A percentile compares a stretch with the other conserved stretches of the same genome.
These are phyloP conservation scores for Diaphora mendica DNA, from an alignment of 2,888 invertebrate species.

Conservation along the genomic window DNA sequence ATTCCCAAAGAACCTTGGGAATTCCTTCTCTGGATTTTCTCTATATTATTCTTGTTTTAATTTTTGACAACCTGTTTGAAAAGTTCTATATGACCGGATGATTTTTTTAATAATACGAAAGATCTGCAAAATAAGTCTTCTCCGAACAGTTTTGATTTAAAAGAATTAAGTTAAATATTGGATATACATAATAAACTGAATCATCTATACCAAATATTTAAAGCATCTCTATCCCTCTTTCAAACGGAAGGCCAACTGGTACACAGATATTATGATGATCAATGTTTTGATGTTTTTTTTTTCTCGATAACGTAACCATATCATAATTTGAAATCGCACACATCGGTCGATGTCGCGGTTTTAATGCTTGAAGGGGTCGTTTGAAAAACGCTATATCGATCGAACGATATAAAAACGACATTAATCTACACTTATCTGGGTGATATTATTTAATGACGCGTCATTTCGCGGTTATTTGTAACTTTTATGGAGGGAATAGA, in stretches of 20 bases:
- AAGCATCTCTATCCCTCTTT: neutral
- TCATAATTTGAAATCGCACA: constrained; percentile 78
- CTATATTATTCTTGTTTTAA: too few relatives aligned
- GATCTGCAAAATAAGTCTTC: too few relatives aligned
- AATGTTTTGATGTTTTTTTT: constrained; percentile 33
- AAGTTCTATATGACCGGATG: too few relatives aligned
- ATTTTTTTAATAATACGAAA: too few relatives aligned
- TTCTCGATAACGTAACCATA: constrained; percentile 59
- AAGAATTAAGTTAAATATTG: too few relatives aligned
- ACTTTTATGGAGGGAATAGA: constrained; percentile 77
- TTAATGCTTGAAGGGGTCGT: constrained; percentile 76
- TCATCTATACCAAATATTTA: neutral
- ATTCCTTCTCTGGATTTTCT: too few relatives aligned
- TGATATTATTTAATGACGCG: constrained; percentile 84
- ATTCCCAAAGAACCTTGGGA: too few relatives aligned
- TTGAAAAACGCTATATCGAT: constrained; percentile 71
- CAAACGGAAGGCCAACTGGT: neutral
- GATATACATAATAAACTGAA: neutral
- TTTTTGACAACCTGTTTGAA: too few relatives aligned
- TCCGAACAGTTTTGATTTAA: neutral
- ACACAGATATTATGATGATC: neutral
- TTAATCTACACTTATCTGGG: constrained; percentile 84
- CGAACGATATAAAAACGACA: constrained; percentile 80
- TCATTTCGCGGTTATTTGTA: constrained; percentile 84
- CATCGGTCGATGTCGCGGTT: constrained; percentile 65